Conservation (phyloP, 2,113 vertebrate species). For the Hippocampus zosterae region DNA sequence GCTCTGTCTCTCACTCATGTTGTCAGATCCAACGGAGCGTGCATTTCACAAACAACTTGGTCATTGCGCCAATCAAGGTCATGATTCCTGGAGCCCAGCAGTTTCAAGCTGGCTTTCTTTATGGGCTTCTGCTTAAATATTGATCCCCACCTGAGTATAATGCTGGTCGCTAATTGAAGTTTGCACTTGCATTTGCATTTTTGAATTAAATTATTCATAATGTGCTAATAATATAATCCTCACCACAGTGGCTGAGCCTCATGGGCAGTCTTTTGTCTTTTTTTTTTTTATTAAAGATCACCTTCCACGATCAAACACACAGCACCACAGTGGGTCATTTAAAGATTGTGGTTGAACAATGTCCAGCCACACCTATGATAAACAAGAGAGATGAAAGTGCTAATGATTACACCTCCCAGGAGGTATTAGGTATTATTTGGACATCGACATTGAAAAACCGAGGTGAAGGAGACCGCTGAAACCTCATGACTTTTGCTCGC, state of each 20-base stretch:
- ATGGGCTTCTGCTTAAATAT: constrained; percentile 48
- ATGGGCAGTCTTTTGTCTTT: constrained; percentile 31
- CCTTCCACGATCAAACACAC: constrained; percentile 33
- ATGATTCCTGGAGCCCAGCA: constrained; percentile 49
- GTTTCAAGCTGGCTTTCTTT: constrained; percentile 37
- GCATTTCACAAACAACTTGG: constrained; percentile 67
- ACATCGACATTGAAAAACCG: constrained; percentile 61
- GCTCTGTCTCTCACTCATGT: constrained; percentile 66
- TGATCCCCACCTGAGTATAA: constrained; percentile 32
- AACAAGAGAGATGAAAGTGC: constrained; percentile 67
- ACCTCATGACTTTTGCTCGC: constrained; percentile 41
- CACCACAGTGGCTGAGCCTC: constrained; percentile 23
- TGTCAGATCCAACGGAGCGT: constrained; percentile 62
- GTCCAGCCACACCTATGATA: constrained; percentile 53
- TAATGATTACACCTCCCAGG: constrained; percentile 67
- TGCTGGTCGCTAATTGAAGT: constrained; percentile 51
- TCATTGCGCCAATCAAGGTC: constrained; percentile 67
- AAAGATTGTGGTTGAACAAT: constrained; percentile 52
- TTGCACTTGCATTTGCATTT: constrained; percentile 33
- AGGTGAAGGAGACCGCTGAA: constrained; percentile 59
- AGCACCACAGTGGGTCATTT: constrained; percentile 43
- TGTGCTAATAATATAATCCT: constrained; percentile 38
- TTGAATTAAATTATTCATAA: constrained; percentile 56
- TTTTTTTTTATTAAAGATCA: constrained; percentile 25
- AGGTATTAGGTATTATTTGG: constrained; percentile 62